These are phyloP conservation scores for Coendou prehensilis DNA, from an alignment of 2,797 vertebrate species.

Conservation along the genomic window DNA sequence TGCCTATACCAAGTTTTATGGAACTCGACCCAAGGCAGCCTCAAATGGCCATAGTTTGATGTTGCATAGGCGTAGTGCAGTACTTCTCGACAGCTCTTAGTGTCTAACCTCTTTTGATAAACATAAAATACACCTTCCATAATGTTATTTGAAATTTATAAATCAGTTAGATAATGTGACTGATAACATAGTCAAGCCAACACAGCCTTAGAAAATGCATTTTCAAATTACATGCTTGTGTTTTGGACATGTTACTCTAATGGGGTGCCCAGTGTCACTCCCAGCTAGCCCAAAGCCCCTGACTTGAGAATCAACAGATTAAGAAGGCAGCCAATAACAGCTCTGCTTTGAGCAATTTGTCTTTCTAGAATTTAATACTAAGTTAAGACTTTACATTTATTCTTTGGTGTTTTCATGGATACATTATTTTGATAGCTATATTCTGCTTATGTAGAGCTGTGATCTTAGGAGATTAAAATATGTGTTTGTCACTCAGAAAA, in stretches of 20 bases:
- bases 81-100: background rate
- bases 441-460: background rate
- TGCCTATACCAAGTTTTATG: background rate
- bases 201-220: background rate
- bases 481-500: background rate
- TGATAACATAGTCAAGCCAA: background rate
- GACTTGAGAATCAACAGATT: background rate
- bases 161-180: background rate
- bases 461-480: background rate
- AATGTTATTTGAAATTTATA: background rate
- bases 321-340: background rate
- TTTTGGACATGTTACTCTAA: background rate
- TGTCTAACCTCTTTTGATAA: background rate
- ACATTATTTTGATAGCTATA: background rate
- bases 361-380: background rate
- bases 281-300: background rate
- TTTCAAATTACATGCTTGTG: background rate
- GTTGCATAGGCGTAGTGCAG: background rate
- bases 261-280: fast-evolving
- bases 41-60: background rate
- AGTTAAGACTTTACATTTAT: constrained; percentile 1
- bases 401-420: background rate
- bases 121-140: background rate
- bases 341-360: background rate
- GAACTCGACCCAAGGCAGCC: background rate